These are phyloP conservation scores for Leptodactylus fuscus DNA, from an alignment of 2,113 vertebrate genomes.

Conservation along the genomic window DNA sequence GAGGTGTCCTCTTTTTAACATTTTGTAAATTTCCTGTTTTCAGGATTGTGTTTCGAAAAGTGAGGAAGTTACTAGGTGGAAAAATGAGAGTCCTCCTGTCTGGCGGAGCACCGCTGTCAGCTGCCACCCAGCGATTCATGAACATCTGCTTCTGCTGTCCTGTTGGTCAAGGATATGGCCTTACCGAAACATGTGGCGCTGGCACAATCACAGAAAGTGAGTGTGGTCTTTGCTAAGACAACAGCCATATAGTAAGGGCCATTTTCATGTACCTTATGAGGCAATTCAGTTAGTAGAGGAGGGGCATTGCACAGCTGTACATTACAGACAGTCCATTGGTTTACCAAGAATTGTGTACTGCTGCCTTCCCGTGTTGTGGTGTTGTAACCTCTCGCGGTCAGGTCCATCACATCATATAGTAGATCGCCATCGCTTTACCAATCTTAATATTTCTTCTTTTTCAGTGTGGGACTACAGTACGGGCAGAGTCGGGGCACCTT, in stretches of 20 bases:
- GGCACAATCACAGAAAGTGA: conserved; percentile 88
- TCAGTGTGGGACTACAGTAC: conserved; percentile 94
- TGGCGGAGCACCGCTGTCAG: conserved; percentile 92
- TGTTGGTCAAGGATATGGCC: conserved; percentile 93
- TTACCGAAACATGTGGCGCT: conserved; percentile 90
- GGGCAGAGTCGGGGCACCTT: conserved; percentile 91
- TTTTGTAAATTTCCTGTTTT: conserved; percentile 18
- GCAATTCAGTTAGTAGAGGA: too few relatives aligned
- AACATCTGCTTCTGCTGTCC: conserved; percentile 97
- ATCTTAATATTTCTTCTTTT: neutral
- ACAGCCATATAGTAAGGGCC: neutral
- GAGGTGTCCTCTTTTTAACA: neutral
- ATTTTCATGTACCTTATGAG: too few relatives aligned
- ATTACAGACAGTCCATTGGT: too few relatives aligned
- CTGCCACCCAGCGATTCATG: conserved; percentile 93
- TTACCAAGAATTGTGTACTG: neutral
- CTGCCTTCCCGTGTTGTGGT: too few relatives aligned
- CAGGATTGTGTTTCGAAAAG: conserved; percentile 91
- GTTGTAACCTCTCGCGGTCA: too few relatives aligned
- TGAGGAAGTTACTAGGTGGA: conserved; percentile 88
- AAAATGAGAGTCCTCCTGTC: conserved; percentile 86
- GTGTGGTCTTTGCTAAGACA: conserved; percentile 53
- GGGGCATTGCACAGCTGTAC: too few relatives aligned
- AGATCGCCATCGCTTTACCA: too few relatives aligned
- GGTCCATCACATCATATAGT: too few relatives aligned